Base-by-base conservation (phyloP, 35 echinoderm and acorn worm genomes). In the Patiria miniata region DNA sequence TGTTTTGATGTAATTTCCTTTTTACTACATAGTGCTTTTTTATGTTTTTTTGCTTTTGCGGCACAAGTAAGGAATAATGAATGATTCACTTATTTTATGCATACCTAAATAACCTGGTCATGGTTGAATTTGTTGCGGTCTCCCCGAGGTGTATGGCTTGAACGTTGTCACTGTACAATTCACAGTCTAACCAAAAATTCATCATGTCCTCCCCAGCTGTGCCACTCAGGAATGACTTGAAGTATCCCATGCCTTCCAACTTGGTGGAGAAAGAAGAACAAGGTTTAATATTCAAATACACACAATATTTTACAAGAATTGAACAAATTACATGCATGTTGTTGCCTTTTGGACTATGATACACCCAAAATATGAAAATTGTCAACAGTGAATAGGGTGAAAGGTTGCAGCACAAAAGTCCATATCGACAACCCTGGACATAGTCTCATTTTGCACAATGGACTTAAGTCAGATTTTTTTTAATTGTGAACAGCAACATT, bases 111-210 rank as follows among this genome's bases (percentile, higher is more conserved):
- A 98, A 85, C 54, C 92, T 94, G 44, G 83, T 91, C 79, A 86
- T 98, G 81, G 84, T 86, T 30, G 94, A 40, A 52, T 91, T 80
- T 12, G 89, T 73, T 69, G 88, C 78, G 19, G 68, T 56, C 57
- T 94, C 90, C 33, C 79, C 93, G 14, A 36, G 14, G 65, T 73
- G 23, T 34, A 98, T 44, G 21, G 92, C 92, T 82, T 88, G 81
- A 39, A 94, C 89, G 59, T 98, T 98, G 55, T 98, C 96, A n/a
- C 89, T 53, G 57, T 94, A 98, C 23, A 91, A 83, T 76, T 98
- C 96, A 98, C 96, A 98, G 83, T 98, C 96, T 18, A 98, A 79
- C 96, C 96, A 98, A 79, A 94, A 98, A 53, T 98, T 98, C 37
- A 98, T 78, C 92, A 98, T 94, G 51, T 98, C 93, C 56, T 91